A percentile compares a stretch with the other conserved stretches of the same genome.
Conservation (phyloP, 1,140 invertebrate species). For the Plectrocnemia conspersa region DNA sequence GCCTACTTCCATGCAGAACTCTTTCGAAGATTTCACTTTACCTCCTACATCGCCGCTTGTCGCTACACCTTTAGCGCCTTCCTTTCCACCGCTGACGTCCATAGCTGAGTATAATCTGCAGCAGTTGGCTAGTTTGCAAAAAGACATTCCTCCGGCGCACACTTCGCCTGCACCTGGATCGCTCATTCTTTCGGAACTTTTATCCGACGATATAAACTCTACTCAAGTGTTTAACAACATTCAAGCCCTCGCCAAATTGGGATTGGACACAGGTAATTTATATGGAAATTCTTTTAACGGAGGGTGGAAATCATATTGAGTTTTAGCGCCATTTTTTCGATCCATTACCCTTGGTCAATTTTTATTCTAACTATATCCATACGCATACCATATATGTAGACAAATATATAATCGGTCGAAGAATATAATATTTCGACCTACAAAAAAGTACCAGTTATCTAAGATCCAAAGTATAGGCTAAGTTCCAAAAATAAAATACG, state of each 20-base stretch:
- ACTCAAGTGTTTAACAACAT: constrained; percentile 80
- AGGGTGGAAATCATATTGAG: too few relatives aligned
- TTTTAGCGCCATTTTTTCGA: too few relatives aligned
- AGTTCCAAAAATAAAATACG: too few relatives aligned
- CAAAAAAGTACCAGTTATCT: too few relatives aligned
- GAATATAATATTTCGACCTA: too few relatives aligned
- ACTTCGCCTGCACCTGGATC: constrained; percentile 55
- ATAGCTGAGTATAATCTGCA: constrained; percentile 81
- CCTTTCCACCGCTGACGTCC: constrained; percentile 53
- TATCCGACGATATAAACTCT: constrained; percentile 64
- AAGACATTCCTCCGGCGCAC: constrained; percentile 52
- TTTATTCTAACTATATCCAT: constrained; percentile 1
- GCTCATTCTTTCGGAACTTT: constrained; percentile 68
- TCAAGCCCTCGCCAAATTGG: constrained; percentile 81
- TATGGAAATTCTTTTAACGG: too few relatives aligned
- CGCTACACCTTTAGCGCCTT: constrained; percentile 44
- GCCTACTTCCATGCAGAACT: constrained; percentile 67
- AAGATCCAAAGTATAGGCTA: too few relatives aligned
- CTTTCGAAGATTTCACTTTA: constrained; percentile 63
- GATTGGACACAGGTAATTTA: constrained; percentile 61
- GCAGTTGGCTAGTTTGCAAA: constrained; percentile 73
- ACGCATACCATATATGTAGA: too few relatives aligned
- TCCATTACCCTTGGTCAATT: not conserved
- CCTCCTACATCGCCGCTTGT: constrained; percentile 47
- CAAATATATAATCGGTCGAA: too few relatives aligned